These are phyloP conservation scores for Drosophila ezoana DNA, from an alignment of 2,888 invertebrate genomes.

Conservation along the genomic window DNA sequence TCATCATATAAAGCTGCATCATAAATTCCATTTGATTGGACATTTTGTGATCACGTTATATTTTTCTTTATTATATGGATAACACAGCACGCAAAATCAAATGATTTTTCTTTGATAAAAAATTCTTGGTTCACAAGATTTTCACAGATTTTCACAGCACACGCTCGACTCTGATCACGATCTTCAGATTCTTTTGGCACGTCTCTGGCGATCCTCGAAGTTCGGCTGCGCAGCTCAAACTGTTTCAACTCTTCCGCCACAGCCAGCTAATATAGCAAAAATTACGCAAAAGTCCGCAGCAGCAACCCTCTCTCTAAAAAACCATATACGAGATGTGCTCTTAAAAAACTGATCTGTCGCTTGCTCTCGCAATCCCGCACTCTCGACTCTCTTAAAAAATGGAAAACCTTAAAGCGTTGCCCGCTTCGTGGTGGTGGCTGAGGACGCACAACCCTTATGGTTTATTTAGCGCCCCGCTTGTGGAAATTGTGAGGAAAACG, in stretches of 20 bases:
- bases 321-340: conserved; percentile 33
- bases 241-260: conserved; percentile 82
- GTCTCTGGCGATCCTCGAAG: conserved; percentile 73
- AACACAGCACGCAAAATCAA: conserved; percentile 35
- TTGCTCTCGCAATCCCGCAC: conserved; percentile 12
- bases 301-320: conserved; percentile 72
- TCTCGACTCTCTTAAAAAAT: conserved; percentile 58
- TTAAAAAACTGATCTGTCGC: conserved; percentile 64
- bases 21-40: conserved; percentile 83
- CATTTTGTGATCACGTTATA: conserved; percentile 63
- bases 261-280: conserved; percentile 78
- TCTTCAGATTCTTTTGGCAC: conserved; percentile 36
- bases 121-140: conserved; percentile 41
- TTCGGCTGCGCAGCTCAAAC: conserved; percentile 84
- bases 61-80: conserved; percentile 15
- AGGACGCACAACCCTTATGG: conserved; percentile 61
- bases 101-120: conserved; percentile 28
- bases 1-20: conserved; percentile 84
- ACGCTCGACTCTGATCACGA: conserved; percentile 39
- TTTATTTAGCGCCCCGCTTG: conserved; percentile 35
- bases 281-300: conserved; percentile 47
- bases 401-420: conserved; percentile 19
- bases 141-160: conserved; percentile 16
- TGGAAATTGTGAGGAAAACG: conserved; percentile 63
- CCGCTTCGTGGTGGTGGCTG: conserved; percentile 49